Base-by-base conservation (phyloP, 2,888 invertebrate genomes). In the Microplitis manilae region DNA sequence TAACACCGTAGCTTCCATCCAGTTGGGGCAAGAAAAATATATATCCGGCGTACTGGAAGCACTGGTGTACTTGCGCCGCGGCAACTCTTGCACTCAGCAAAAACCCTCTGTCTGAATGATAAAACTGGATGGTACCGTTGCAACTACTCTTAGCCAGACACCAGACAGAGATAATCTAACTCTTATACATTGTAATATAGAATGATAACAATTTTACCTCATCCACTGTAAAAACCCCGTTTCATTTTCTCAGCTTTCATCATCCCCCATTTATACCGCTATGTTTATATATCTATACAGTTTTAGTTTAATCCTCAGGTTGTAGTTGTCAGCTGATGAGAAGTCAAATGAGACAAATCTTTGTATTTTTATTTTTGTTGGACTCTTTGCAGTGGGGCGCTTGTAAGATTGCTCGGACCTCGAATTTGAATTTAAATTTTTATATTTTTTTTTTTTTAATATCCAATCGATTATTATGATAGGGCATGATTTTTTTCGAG, bases 21-120 rank as follows among this genome's bases (percentile, higher is more conserved):
- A 69, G 73, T 73, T 70, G 69, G 20, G 20, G 71, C 40, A 72
- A 76, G 72, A 76, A 72, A 76, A 76, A 76, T 68, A 76, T 72
- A 50, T 50, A 50, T 50, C 13, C 50, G 50, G 30, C 30, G 30
- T 30, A 30, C 30, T 30, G 30, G 30, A 30, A 30, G 30, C 30
- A 30, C 30, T 30, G 30, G 30, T 30, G 30, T 30, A 30, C 30
- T 30, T 30, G 30, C 30, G 30, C 30, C 30, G 30, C 30, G 30
- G 30, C 30, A 30, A 30, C 30, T 50, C 50, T 50, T 8, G 13
- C 50, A 13, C 50, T 13, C 1, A 13, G 50, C 50, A 50, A 50
- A 50, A 50, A 50, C 50, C 13, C 50, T 50, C 60, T 50, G 50
- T 13, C 50, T 50, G 75, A 75, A 75, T 75, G 76, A 71, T 70